Base-by-base conservation (phyloP, 1,140 invertebrate genomes). In the Heliconius hermathena region DNA sequence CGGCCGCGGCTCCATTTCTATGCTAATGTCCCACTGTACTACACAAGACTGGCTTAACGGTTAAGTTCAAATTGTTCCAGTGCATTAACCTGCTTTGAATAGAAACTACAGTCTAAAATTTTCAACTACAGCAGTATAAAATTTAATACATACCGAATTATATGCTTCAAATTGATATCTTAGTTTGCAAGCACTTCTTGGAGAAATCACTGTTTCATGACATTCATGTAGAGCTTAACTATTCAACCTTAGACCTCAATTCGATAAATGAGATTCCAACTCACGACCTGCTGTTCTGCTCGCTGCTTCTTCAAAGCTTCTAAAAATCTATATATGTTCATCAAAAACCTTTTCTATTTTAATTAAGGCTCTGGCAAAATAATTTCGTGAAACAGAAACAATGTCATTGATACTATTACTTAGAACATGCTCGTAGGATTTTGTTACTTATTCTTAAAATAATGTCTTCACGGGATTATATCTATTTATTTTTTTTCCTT, bases 1-100 rank as follows among this genome's bases (percentile, higher is more conserved):
- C 78, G 71, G 71, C 74, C 77, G 79, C 72, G 75, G 72, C 74
- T 73, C 79, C 70, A 82, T 82, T 84, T 86, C 83, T 84, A 86
- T 84, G 83, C 81, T 81, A 83, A 84, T 82, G 72, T 77, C 74
- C 54, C 38, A 81, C 38, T 79, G 82, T 77, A 81, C 54, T 72
- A 76, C 79, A 77, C 74, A 80, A 76, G 70, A 54, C 78, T 80
- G 78, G 78, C 70, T 75, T 76, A 80, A 75, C 78, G 78, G 78
- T 80, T 80, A 80, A 80, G 38, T 79, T 75, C 73, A 79, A 79
- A 79, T 71, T 79, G 78, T 79, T 75, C 60, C 74, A 76, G 60
- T 76, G 60, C 60, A 76, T 76, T 70, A 76, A 76, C 74, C 74
- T 22, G 71, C 74, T 76, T 76, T 70, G 74, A 76, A 76, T 76